These are phyloP conservation scores for Musca vetustissima DNA, from an alignment of 1,140 invertebrate species.

Conservation along the genomic window DNA sequence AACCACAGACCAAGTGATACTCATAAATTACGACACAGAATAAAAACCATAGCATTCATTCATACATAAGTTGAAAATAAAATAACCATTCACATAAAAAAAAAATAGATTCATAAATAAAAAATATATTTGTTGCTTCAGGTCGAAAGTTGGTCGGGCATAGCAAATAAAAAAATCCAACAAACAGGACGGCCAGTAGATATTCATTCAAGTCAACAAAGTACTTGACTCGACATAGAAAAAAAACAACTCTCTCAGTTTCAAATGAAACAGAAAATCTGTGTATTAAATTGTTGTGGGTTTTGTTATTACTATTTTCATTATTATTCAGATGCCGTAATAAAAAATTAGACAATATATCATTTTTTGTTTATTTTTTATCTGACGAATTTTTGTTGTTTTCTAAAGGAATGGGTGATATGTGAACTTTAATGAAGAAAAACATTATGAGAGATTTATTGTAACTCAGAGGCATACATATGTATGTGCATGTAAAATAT, in stretches of 20 bases:
- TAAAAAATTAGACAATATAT: constrained; percentile 21
- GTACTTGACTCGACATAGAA: not conserved
- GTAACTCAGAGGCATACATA: too few species aligned
- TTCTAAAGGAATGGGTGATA: too few species aligned
- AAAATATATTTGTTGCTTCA: constrained; percentile 3
- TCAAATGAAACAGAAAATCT: not conserved
- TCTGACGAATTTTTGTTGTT: not conserved
- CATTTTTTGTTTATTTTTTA: not conserved
- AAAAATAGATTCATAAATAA: not conserved
- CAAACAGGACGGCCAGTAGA: too few species aligned
- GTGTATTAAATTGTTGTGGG: too few species aligned
- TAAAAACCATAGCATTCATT: not conserved
- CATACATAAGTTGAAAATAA: not conserved
- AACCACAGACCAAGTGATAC: not conserved
- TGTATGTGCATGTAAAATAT: too few species aligned
- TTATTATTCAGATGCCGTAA: constrained; percentile 5
- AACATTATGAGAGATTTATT: too few species aligned
- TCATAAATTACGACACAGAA: constrained; percentile 11
- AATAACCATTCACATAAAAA: not conserved
- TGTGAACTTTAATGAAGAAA: too few species aligned
- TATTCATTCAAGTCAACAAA: too few species aligned
- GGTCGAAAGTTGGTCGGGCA: not conserved
- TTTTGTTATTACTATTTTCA: not conserved
- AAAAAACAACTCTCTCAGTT: not conserved
- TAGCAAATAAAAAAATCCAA: not conserved